Evolutionary conservation across 1,140 invertebrate species (phyloP), one percentile per base, ranked within the genome.

Genomic region (Drosophila miranda): DNA sequence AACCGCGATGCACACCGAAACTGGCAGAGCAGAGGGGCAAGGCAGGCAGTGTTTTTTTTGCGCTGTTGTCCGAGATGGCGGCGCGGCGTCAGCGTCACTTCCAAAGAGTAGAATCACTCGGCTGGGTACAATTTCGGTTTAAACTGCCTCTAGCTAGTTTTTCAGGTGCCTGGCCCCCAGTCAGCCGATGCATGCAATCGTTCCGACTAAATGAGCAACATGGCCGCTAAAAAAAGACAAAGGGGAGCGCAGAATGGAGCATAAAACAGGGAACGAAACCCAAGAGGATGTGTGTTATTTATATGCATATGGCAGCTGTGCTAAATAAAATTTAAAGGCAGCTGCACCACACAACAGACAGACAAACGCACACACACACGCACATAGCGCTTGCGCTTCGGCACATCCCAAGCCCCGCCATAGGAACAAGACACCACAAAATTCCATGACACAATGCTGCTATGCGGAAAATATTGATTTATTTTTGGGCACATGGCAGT

Each of bases 81-180:
- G 34, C 11, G 3, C 34, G 34, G 11, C 34, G 34, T 38, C 34
- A 38, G 44, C 64, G 58, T 49, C 64, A 68, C 26, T 50, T 62
- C 51, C 58, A 23, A 30, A 52, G 26, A 48, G 21, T 50, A 19
- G 21, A 57, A 54, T 38, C 44, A 16, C 26, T 9, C 14, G 21
- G 42, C 21, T 56, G 61, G 60, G 49, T 44, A 51, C 66, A 75
- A 72, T 69, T 72, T 81, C 56, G 74, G 74, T 82, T 82, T 23
- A 70, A 82, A 82, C 78, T 66, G 78, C 78, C 52, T 78, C n/a
- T 72, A 74, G 68, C 74, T 82, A 82, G 78, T 82, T 82, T 78
- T 79, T 57, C 53, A 66, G 48, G 61, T 54, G 34, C 11, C 34
- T 38, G 34, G 34, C 11, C 34, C 34, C 34, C 34, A 38, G 34